Conservation (phyloP, 2,888 invertebrate genomes). For the Ischnus inquisitorius region DNA sequence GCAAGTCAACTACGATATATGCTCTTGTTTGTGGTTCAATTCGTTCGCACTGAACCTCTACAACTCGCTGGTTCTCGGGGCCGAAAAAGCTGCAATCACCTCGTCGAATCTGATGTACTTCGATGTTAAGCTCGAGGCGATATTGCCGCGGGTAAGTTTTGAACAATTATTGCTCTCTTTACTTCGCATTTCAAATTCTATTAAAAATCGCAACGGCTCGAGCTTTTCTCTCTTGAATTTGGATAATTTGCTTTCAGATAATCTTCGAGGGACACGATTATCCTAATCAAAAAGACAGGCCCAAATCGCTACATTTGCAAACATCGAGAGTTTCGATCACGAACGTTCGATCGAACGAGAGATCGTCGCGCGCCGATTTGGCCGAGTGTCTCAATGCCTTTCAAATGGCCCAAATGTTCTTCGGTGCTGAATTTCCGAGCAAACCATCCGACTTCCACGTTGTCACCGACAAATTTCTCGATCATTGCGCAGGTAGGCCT, state of each 20-base stretch:
- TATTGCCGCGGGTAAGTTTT: slow-evolving; percentile 94
- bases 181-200: no score
- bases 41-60: slow-evolving; percentile 96
- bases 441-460: slow-evolving; percentile 90
- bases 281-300: slow-evolving; percentile 94
- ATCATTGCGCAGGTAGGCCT: slow-evolving; percentile 88
- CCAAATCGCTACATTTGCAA: slow-evolving; percentile 94
- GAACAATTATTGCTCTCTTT: not conserved
- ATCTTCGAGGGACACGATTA: slow-evolving; percentile 93
- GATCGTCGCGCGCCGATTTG: slow-evolving; percentile 92
- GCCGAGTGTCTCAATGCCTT: slow-evolving; percentile 93
- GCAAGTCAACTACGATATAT: slow-evolving; percentile 94
- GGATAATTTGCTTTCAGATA: slow-evolving; percentile 87
- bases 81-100: slow-evolving; percentile 79
- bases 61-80: slow-evolving; percentile 88
- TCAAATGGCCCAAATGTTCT: slow-evolving; percentile 91
- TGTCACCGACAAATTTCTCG: slow-evolving; percentile 93
- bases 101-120: slow-evolving; percentile 88
- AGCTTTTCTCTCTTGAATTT: slow-evolving; percentile 38
- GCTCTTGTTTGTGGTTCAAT: slow-evolving; percentile 97
- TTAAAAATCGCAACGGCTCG: not conserved
- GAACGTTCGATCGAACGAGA: slow-evolving; percentile 89
- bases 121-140: slow-evolving; percentile 95
- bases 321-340: slow-evolving; percentile 91
- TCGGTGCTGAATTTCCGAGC: slow-evolving; percentile 93